phyloP scores from a whole-genome alignment of 2,797 vertebrate genomes.

The Lithobates pipiens region DNA sequence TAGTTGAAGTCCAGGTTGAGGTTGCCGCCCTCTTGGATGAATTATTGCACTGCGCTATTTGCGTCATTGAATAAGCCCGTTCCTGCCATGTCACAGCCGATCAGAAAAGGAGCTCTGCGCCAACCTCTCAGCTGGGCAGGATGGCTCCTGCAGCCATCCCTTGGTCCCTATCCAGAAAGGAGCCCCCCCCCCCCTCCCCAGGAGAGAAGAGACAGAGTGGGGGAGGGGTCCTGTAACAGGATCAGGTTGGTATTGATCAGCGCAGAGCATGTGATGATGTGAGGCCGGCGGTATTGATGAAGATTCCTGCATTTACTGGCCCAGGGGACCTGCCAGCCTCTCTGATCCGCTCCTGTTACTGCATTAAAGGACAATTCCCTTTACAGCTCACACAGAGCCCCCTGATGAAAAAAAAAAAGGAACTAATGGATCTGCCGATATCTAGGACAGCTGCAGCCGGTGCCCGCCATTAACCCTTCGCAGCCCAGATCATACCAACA shows the following conservation, averaged over 20 bases:
- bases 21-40: too few species aligned
- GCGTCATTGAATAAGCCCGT: too few species aligned
- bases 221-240: constrained; percentile 31
- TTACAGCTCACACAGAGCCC: constrained; percentile 16
- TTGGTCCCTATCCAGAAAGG: too few species aligned
- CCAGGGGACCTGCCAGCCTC: constrained; percentile 42
- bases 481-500: neutral
- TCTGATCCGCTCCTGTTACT: constrained; percentile 50
- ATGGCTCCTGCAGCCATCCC: too few species aligned
- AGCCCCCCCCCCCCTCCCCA: neutral
- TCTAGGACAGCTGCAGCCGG: constrained; percentile 9
- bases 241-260: constrained; percentile 48
- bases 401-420: neutral
- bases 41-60: too few species aligned
- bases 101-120: too few species aligned
- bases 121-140: too few species aligned
- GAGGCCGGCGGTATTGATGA: constrained; percentile 47
- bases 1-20: too few species aligned
- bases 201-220: constrained; percentile 5
- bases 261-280: constrained; percentile 27
- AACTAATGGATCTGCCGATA: constrained; percentile 55
- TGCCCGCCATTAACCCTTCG: constrained; percentile 27
- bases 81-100: too few species aligned
- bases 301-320: constrained; percentile 51
- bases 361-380: constrained; percentile 54